Base-by-base conservation (phyloP, 1,140 invertebrate species). In the Anoplophora glabripennis region DNA sequence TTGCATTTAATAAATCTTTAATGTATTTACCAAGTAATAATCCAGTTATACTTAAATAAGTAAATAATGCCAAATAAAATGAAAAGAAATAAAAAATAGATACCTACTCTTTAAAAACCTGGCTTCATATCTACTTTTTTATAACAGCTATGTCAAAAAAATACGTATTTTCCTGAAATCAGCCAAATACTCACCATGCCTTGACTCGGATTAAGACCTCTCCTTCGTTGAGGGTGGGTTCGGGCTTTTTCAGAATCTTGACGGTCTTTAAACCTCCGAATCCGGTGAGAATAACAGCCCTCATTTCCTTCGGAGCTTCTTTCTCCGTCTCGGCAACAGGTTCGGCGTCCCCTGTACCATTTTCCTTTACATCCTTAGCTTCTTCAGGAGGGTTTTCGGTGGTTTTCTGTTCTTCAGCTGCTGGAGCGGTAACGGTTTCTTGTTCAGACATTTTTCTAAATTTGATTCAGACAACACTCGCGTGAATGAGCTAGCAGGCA, bases 191-290 rank as follows among this genome's bases (percentile, higher is more conserved):
- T 89, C 73, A 94, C 92, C 90, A 93, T 69, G 89, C 87, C 77
- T 89, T 90, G 38, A 93, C 89, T 61, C 88, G 80, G 68, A 93
- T 89, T 15, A 93, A 80, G 53, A 93, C 86, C 74, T 93, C 90
- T 45, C 88, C 89, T 70, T 92, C 88, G 55, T 73, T 82, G 12
- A 85, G 75, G 21, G 81, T 82, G 7, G 89, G 87, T 74, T 92
- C 88, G 10, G 89, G 87, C 73, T 89, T 90, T 75, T 85, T 89
- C 65, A 86, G 80, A 48, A 89, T 85, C 78, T 92, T 92, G 68
- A 93, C 84, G 75, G 86, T 86, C 75, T 92, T 92, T 46, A 92
- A 80, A 21, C 90, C 89, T 18, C 91, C 92, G 76, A 92, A 93
- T 67, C 88, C 86, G 49, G 86, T 88, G 54, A 93, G 81, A 60